phyloP scores from a whole-genome alignment of 2,797 vertebrate species.

The Chelmon rostratus region DNA sequence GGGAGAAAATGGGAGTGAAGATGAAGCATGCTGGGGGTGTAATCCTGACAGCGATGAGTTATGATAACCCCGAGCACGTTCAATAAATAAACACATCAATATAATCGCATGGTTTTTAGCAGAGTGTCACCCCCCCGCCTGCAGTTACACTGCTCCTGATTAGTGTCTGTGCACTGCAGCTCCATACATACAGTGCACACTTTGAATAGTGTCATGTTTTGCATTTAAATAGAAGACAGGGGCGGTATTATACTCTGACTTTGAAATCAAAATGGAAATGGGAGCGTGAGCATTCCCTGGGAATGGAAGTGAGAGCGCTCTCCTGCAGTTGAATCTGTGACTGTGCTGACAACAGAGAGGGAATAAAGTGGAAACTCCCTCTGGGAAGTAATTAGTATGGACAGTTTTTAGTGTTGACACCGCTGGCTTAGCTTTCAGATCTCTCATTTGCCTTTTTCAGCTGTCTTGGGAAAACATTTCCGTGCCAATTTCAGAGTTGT shows the following conservation, averaged over 20 bases:
- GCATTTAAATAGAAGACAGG: constrained; percentile 70
- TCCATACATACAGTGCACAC: constrained; percentile 7
- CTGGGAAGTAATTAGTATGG: constrained; percentile 77
- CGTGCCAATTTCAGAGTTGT: constrained; percentile 29
- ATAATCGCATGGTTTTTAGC: constrained; percentile 49
- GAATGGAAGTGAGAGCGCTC: constrained; percentile 45
- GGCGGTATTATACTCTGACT: constrained; percentile 48
- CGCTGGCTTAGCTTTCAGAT: constrained; percentile 67
- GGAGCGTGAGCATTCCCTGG: constrained; percentile 43
- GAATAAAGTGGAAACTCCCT: constrained; percentile 65
- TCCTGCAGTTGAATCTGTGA: constrained; percentile 43
- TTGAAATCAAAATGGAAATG: constrained; percentile 69
- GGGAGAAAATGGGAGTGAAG: constrained; percentile 33
- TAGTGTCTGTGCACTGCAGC: constrained; percentile 32
- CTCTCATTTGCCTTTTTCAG: constrained; percentile 64
- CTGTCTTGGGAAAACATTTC: constrained; percentile 66
- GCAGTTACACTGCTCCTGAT: constrained; percentile 55
- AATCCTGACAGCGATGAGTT: constrained; percentile 50
- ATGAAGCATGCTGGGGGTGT: constrained; percentile 10
- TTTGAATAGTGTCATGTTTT: constrained; percentile 48
- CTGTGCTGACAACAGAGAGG: constrained; percentile 54
- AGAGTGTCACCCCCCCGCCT: constrained; percentile 39
- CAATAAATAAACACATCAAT: constrained; percentile 69
- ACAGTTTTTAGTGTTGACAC: constrained; percentile 72
- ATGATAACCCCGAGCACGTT: constrained; percentile 63